Conservation (phyloP, 2,888 invertebrate species). For the Hydrotaea diabolus region DNA sequence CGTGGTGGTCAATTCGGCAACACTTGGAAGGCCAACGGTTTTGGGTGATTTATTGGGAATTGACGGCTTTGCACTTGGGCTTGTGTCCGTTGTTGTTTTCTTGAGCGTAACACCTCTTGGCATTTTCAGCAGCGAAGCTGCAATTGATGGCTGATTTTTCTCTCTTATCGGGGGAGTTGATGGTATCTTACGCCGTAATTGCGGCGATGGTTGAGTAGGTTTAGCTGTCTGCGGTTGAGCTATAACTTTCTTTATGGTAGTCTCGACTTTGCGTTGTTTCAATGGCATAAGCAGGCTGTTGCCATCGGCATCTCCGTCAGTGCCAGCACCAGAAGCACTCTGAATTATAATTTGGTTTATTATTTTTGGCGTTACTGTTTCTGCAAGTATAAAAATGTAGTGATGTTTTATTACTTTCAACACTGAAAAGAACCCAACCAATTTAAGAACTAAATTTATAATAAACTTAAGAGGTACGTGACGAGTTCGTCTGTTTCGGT, state of each 20-base stretch:
- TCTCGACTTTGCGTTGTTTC: conserved; percentile 54
- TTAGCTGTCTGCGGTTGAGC: background rate
- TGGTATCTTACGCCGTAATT: conserved; percentile 58
- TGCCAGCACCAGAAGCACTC: background rate
- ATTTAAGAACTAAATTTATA: no score
- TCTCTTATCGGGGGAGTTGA: background rate
- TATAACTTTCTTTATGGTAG: background rate
- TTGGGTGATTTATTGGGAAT: conserved; percentile 9
- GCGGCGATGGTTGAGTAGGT: conserved; percentile 9
- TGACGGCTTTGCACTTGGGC: conserved; percentile 42
- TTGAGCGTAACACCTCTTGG: conserved; percentile 58
- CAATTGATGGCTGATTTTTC: conserved; percentile 52
- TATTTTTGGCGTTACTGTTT: conserved; percentile 40
- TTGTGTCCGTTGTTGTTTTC: conserved; percentile 51
- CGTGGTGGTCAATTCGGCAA: conserved; percentile 30
- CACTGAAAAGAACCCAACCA: no score
- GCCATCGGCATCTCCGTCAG: conserved; percentile 1
- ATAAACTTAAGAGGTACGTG: no score
- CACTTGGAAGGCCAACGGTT: conserved; percentile 5
- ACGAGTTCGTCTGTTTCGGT: no score
- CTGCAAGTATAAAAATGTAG: background rate
- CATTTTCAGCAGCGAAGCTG: conserved; percentile 57
- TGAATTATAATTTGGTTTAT: conserved; percentile 54
- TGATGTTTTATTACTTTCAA: background rate
- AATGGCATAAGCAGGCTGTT: conserved; percentile 52